phyloP scores from a whole-genome alignment of 2,888 invertebrate species.

The Steromphala cineraria region DNA sequence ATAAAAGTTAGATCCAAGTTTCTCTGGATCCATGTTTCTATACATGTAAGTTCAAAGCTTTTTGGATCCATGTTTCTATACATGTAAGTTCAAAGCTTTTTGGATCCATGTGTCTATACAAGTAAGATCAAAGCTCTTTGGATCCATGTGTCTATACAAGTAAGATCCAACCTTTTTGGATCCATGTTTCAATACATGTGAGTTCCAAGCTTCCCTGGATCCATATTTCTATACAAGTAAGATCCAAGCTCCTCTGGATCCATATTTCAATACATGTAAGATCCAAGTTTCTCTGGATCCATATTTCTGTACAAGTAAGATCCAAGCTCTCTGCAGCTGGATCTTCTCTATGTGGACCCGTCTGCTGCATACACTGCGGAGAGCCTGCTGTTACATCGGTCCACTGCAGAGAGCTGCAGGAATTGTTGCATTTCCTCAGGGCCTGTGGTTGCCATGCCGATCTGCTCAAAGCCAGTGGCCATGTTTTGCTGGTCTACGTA shows the following conservation, averaged over 20 bases:
- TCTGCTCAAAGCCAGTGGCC: conserved; percentile 20
- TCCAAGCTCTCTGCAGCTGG: not conserved
- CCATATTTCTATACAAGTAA: not conserved
- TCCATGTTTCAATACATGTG: not conserved
- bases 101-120: not conserved
- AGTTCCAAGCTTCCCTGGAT: not conserved
- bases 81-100: not conserved
- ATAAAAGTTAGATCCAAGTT: not conserved
- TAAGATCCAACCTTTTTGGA: not conserved
- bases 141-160: not conserved
- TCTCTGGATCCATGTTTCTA: not conserved
- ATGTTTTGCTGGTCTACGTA: conserved; percentile 24
- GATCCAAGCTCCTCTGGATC: not conserved
- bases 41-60: not conserved
- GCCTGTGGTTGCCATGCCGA: conserved; percentile 38
- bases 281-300: not conserved
- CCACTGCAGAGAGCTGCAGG: conserved; percentile 63
- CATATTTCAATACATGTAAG: not conserved
- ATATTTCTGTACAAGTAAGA: not conserved
- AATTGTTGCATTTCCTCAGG: conserved; percentile 59
- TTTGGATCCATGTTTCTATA: not conserved
- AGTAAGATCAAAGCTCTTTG: not conserved
- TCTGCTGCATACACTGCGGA: conserved; percentile 62
- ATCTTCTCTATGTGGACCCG: conserved; percentile 49
- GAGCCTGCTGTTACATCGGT: conserved; percentile 60